A percentile compares a stretch with the other conserved stretches of the same genome.
phyloP scores from a whole-genome alignment of 1,140 invertebrate genomes.

The Trypoxylus dichotomus region DNA sequence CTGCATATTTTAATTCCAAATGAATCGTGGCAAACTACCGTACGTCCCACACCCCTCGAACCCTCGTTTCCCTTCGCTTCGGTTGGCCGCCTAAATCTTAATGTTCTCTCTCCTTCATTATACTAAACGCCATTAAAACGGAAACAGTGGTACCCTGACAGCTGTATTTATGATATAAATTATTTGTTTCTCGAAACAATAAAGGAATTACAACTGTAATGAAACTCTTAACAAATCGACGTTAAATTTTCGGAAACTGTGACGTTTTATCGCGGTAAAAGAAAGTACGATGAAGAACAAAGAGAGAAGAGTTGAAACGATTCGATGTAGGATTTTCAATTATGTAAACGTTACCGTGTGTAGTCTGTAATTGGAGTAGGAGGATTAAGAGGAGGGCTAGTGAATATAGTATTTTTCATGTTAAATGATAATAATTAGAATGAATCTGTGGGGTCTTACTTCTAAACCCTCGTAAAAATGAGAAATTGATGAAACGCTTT shows the following conservation, averaged over 20 bases:
- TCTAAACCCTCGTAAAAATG: too few species aligned
- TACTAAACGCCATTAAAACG: slow-evolving; percentile 26
- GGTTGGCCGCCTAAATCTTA: slow-evolving; percentile 12
- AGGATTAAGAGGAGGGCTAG: too few species aligned
- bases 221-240: slow-evolving; percentile 18
- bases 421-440: too few species aligned
- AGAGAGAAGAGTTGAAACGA: too few species aligned
- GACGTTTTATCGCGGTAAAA: not conserved
- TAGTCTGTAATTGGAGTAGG: too few species aligned
- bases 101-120: slow-evolving; percentile 26
- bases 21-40: not conserved
- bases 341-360: too few species aligned
- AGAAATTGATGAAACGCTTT: too few species aligned
- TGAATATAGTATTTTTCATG: too few species aligned
- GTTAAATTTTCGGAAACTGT: not conserved
- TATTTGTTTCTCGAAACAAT: slow-evolving; percentile 23
- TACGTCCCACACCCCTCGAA: not conserved
- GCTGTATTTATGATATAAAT: slow-evolving; percentile 24
- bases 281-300: not conserved
- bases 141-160: slow-evolving; percentile 20
- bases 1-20: slow-evolving; percentile 27
- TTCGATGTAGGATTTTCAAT: too few species aligned
- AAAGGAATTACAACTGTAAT: slow-evolving; percentile 24
- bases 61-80: not conserved
- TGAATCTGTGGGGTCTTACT: too few species aligned